Base-by-base conservation (phyloP, 2,888 invertebrate species). In the Pocota personata region DNA sequence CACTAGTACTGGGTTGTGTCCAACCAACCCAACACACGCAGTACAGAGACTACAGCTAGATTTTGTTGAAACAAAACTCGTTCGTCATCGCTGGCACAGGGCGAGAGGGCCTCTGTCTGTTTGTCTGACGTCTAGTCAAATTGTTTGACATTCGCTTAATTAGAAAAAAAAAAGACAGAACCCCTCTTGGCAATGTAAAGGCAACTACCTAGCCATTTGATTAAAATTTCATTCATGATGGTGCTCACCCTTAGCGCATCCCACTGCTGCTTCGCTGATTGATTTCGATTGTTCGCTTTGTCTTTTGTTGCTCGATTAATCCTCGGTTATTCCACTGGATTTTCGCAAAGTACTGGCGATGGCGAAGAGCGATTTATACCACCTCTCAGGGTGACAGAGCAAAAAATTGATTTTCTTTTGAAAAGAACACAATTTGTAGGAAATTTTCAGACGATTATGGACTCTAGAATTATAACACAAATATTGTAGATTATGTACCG, bases 241-340 rank as follows among this genome's bases (percentile, higher is more conserved):
- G 3, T 16, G 69, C 84, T 84, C 64, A 84, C 84, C 84, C 75
- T 84, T 80, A 84, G 50, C 50, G 64, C 80, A 80, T 84, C 32
- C 55, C 73, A 75, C 73, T 32, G 77, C 24, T 21, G 52, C 21
- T 35, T 16, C 24, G 24, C 40, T 62, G 40, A 50, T 27, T 71
- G 48, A 69, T 67, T 66, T 19, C n/a, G 14, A 43, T 8, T 35
- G 12, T 46, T 10, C 50, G 10, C 21, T 12, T 16, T 3, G 37
- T 32, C 10, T 35, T 52, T 67, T 50, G 55, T 19, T 37, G 35
- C 16, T 24, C 46, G 32, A 32, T 10, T 32, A 30, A 46, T 57
- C 21, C 14, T 30, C 24, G 40, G 16, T 19, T 60, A 62, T 50
- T 73, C 2, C 52, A 64, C 43, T 66, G 10, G n/a, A 40, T 72